Percentiles rank a stretch among this genome's conserved stretches.
phyloP scores from a whole-genome alignment of 2,113 vertebrate genomes.

The Columba livia region DNA sequence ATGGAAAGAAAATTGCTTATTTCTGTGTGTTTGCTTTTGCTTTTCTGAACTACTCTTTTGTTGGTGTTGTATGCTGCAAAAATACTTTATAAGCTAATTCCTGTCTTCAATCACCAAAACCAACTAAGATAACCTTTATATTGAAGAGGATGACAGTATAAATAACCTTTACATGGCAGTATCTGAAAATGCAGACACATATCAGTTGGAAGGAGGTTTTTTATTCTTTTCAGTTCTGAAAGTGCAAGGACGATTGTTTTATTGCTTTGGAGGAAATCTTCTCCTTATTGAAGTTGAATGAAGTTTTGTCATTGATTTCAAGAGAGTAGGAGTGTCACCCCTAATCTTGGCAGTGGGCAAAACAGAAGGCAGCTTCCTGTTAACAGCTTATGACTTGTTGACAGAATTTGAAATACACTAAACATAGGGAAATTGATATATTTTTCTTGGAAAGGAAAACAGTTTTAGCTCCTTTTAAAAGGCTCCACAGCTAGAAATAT shows the following conservation, averaged over 20 bases:
- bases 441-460: constrained; percentile 23
- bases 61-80: not conserved
- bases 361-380: constrained; percentile 27
- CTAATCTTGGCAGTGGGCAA: not conserved
- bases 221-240: constrained; percentile 5
- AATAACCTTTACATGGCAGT: not conserved
- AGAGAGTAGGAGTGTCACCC: not conserved
- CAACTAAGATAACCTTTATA: not conserved
- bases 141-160: not conserved
- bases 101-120: not conserved
- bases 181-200: not conserved
- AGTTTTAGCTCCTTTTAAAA: constrained; percentile 29
- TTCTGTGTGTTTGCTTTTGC: not conserved
- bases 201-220: not conserved
- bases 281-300: not conserved
- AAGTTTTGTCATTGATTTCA: constrained; percentile 12
- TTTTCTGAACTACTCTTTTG: not conserved
- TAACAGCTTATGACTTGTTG: constrained; percentile 23
- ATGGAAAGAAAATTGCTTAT: not conserved
- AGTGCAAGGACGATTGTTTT: not conserved
- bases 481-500: not conserved
- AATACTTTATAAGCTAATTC: not conserved
- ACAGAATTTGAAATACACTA: constrained; percentile 27
- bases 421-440: not conserved
- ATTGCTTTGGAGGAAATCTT: not conserved